Conservation (phyloP, 1,140 invertebrate genomes). For the Dryas iulia region DNA sequence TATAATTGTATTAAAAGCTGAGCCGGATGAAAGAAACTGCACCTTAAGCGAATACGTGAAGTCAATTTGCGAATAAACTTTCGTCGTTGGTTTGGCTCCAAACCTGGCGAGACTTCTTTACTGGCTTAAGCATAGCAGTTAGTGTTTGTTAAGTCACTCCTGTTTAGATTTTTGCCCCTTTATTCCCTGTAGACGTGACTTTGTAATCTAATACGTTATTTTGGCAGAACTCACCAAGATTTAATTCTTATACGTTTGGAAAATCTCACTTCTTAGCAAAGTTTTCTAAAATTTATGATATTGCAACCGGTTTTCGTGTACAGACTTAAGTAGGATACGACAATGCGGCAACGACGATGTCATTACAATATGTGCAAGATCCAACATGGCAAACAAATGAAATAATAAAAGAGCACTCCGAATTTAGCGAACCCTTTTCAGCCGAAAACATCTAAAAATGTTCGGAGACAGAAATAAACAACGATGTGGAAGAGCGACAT, state of each 20-base stretch:
- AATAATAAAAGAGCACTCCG: slow-evolving; percentile 28
- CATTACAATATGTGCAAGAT: slow-evolving; percentile 12
- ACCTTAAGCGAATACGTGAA: slow-evolving; percentile 75
- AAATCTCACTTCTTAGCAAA: slow-evolving; percentile 7
- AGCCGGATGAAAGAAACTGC: slow-evolving; percentile 73
- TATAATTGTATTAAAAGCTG: slow-evolving; percentile 45
- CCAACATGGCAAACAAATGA: slow-evolving; percentile 10
- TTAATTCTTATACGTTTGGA: slow-evolving; percentile 15
- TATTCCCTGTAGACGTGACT: slow-evolving; percentile 33
- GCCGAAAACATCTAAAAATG: slow-evolving; percentile 29
- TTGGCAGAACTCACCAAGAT: slow-evolving; percentile 14
- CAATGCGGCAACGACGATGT: background rate
- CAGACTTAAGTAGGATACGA: slow-evolving; percentile 15
- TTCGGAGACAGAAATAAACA: slow-evolving; percentile 32
- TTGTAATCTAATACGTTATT: slow-evolving; percentile 36
- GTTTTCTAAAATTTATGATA: slow-evolving; percentile 14
- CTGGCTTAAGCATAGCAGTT: slow-evolving; percentile 56
- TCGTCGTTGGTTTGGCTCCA: slow-evolving; percentile 60
- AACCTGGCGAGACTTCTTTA: slow-evolving; percentile 57
- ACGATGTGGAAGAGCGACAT: slow-evolving; percentile 33
- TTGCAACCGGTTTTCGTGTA: slow-evolving; percentile 11
- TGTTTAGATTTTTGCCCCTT: slow-evolving; percentile 39
- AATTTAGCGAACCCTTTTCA: slow-evolving; percentile 33
- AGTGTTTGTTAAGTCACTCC: slow-evolving; percentile 43
- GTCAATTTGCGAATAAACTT: slow-evolving; percentile 78